Base-by-base conservation (phyloP, 2,888 invertebrate species). In the Endotricha flammealis region DNA sequence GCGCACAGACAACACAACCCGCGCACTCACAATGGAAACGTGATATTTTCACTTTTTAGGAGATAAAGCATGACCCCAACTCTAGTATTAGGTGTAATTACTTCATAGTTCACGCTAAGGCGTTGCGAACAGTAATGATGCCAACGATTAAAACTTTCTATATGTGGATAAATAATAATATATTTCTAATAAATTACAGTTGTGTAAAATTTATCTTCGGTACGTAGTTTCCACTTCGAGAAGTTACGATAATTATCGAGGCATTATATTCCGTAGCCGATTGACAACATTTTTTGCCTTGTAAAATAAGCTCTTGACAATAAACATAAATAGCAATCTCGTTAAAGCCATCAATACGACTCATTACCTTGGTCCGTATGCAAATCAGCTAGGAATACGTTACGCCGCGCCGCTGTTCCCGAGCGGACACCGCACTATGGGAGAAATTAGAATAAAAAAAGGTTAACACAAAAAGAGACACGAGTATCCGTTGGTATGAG, bases 401-500 rank as follows among this genome's bases (percentile, higher is more conserved):
- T 24, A 24, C 24, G n/a, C 9, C n/a, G 6, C 20, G 20, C 20
- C 8, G n/a, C 8, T 20, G 20, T 20, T 11, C 25, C 32, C 25
- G 16, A 24, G 24, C 14, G 11, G 14, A 13, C 14, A 25, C 11
- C 13, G 8, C 13, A 24, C 23, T 24, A 10, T 13, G 8, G 17
- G 11, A 33, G 47, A 70, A 73, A 77, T 78, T 66, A 73, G 50
- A 74, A 75, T 77, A 63, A 66, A 74, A 74, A 72, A 64, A 70
- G 57, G 61, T 57, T 43, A 50, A 51, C 57, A 61, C 60, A 64
- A 65, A 67, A 62, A 65, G 55, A 60, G 61, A 65, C 67, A 60
- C 62, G 63, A 58, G 64, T 57, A 52, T 60, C 47, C 53, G 59
- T 64, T 57, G 48, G 50, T 48, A n/a, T n/a, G n/a, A n/a, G 54